Conservation (phyloP, 2,888 invertebrate species). For the Alcis repandata region DNA sequence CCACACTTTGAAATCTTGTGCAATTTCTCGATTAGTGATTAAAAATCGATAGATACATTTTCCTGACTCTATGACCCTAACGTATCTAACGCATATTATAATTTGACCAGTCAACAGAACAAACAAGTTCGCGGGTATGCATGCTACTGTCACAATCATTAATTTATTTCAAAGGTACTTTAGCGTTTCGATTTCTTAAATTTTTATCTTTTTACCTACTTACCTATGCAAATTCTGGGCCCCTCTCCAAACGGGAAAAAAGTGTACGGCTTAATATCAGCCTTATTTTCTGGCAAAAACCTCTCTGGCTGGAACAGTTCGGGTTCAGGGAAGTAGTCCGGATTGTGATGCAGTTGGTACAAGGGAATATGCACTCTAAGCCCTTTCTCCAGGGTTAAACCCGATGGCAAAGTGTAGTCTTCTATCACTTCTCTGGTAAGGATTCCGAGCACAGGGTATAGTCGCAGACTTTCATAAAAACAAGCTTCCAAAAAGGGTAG, state of each 20-base stretch:
- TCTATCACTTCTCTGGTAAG: constrained; percentile 67
- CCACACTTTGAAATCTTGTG: no score
- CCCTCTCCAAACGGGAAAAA: constrained; percentile 77
- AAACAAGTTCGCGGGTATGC: no score
- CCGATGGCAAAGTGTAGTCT: constrained; percentile 65
- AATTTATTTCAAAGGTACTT: no score
- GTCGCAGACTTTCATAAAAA: constrained; percentile 62
- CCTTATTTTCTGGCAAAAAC: constrained; percentile 62
- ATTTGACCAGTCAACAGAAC: no score
- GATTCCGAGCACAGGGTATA: constrained; percentile 67
- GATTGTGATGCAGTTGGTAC: constrained; percentile 64
- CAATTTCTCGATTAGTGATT: no score
- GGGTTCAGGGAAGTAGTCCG: constrained; percentile 68
- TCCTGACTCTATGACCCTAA: no score
- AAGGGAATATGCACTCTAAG: constrained; percentile 70
- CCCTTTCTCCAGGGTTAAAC: constrained; percentile 63
- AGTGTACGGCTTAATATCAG: constrained; percentile 63
- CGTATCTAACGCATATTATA: no score
- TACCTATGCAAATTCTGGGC: constrained; percentile 67
- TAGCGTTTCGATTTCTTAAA: no score
- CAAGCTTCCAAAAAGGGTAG: constrained; percentile 63
- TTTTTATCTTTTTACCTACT: no score
- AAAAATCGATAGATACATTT: no score
- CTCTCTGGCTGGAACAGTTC: constrained; percentile 67
- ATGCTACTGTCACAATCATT: no score